Evolutionary conservation across 2,797 vertebrate species (phyloP), one percentile per base, ranked within the genome.

Genomic region (Coregonus sp.): DNA sequence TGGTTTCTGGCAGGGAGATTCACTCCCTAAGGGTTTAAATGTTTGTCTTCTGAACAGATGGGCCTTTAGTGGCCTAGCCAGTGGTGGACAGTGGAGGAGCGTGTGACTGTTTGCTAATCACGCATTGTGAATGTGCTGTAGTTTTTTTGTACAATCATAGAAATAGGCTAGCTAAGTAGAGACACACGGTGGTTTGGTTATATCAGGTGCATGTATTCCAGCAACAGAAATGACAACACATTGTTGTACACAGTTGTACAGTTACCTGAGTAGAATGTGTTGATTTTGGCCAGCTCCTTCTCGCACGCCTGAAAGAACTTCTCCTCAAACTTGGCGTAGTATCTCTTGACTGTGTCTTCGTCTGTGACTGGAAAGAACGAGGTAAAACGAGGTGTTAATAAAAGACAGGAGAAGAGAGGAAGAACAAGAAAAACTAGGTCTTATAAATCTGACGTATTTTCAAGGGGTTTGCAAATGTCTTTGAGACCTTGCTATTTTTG

Each of bases 281-380:
- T 98, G 92, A 98, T 98, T 95, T 98, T 98, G 92, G 97, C 96
- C 93, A 98, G 94, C 87, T 98, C 97, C 78, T 98, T 98, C 90
- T 98, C 97, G 91, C 97, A 98, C 2, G 95, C 95, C 91, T 98
- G 97, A 92, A 98, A 98, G 93, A 98, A 98, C 90, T 96, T 98
- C 92, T 98, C 97, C 92, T 98, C 97, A 92, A 98, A 97, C 82
- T 97, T 98, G 92, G 97, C 97, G 87, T 97, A 98, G 93, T 98
- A 98, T 74, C 97, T 94, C 92, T 98, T 98, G 68, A 98, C 96
- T 0, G 95, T 97, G 71, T 98, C 97, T 65, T 98, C 97, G 86
- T 98, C 97, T 86, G 97, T 97, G 87, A 97, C 97, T 98, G 79
- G 20, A 72, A 70, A 84, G 86, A 81, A 84, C 2, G 79, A 76